Base-by-base conservation (phyloP, 2,797 vertebrate genomes). In the Protosalanx chinensis region DNA sequence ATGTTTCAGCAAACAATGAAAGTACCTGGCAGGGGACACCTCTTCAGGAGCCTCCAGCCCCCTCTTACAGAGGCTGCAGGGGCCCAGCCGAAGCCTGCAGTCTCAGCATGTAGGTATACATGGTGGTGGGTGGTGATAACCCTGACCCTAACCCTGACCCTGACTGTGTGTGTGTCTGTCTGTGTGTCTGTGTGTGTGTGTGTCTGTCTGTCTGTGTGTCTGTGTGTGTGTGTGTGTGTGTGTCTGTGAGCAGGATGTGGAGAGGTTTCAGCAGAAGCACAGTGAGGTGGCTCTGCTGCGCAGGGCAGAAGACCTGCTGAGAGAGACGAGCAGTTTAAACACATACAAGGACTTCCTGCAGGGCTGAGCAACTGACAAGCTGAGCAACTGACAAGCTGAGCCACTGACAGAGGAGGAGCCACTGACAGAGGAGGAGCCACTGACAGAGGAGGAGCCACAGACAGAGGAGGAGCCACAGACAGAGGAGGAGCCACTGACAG, bases 71-170 rank as follows among this genome's bases (percentile, higher is more conserved):
- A 91, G 77, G 75, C 63, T 64, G 16, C 88, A 88, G 68, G 85
- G 76, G 70, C 60, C 69, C 27, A 71, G 74, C 46, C 77, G 76
- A 23, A 71, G 70, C 27, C 63, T 84, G 49, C 74, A 89, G 57
- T 86, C 86, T 1, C 85, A 92, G 76, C 83, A 93, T 78, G 93
- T 94, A 90, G 89, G 75, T 63, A 71, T 63, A 5, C n/a, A 3
- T 46, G 41, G 35, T 46, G 41, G 8, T 46, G 41, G 10, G 10
- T 46, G 41, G 13, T 46, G 41, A 27, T 27, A 27, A 46, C 41
- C 41, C 5, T 12, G 12, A 27, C 23, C 23, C n/a, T n/a, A n/a
- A n/a, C n/a, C n/a, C n/a, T n/a, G n/a, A n/a, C n/a, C n/a, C n/a
- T n/a, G n/a, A n/a, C n/a, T n/a, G n/a, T n/a, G n/a, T n/a, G n/a